Percentiles rank a stretch among this genome's conserved stretches.
These are phyloP conservation scores for Callaeas wilsoni DNA, from an alignment of 2,113 vertebrate species.

Conservation along the genomic window DNA sequence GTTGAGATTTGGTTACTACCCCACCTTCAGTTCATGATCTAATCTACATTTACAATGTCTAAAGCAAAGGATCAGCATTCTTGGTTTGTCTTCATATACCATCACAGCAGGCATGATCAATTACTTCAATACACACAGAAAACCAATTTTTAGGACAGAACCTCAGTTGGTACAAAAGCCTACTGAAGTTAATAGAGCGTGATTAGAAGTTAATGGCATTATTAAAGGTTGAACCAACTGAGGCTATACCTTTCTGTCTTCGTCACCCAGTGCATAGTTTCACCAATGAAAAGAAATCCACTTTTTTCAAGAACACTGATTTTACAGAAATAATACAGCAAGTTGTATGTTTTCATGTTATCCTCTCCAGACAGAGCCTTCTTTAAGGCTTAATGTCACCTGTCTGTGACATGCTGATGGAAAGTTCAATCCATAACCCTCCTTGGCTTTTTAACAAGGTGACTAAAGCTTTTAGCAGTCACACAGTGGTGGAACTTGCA, in stretches of 20 bases:
- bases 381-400: background rate
- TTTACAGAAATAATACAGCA: background rate
- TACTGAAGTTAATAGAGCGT: background rate
- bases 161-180: background rate
- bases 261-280: background rate
- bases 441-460: background rate
- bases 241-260: background rate
- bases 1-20: background rate
- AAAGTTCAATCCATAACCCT: background rate
- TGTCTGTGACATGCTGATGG: background rate
- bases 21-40: background rate
- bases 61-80: background rate
- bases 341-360: background rate
- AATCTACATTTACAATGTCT: background rate
- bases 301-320: background rate
- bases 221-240: background rate
- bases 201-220: background rate
- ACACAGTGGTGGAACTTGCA: background rate
- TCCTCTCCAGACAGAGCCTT: background rate
- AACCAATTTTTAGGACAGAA: background rate
- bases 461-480: background rate
- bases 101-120: background rate
- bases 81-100: background rate
- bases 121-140: background rate
- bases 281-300: background rate